phyloP scores from a whole-genome alignment of 2,113 vertebrate species.

The Poicephalus meyeri region DNA sequence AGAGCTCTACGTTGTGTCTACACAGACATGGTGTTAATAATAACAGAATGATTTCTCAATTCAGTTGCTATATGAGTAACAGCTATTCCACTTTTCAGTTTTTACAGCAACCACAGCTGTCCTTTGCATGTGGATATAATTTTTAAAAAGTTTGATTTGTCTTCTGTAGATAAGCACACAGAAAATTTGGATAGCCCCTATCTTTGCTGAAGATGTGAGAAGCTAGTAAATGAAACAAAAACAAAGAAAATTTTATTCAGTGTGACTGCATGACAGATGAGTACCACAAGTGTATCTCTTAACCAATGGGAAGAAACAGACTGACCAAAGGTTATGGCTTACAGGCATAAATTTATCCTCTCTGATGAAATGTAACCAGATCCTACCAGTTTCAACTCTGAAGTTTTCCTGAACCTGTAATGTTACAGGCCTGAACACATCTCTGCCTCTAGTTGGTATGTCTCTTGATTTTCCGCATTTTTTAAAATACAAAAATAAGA shows the following conservation, averaged over 20 bases:
- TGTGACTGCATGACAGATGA: constrained; percentile 24
- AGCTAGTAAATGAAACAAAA: neutral
- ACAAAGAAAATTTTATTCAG: constrained; percentile 5
- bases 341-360: constrained; percentile 70
- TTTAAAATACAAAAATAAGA: constrained; percentile 8
- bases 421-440: constrained; percentile 68
- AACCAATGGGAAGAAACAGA: constrained; percentile 48
- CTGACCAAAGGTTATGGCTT: constrained; percentile 63
- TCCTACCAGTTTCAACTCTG: constrained; percentile 71
- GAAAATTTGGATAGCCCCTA: neutral
- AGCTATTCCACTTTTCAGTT: neutral
- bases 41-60: neutral
- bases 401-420: constrained; percentile 71
- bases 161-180: neutral
- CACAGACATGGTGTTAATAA: neutral
- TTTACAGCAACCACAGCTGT: neutral
- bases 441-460: neutral
- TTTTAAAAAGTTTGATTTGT: neutral
- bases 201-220: neutral
- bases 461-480: constrained; percentile 32
- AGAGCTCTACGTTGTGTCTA: neutral
- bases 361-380: constrained; percentile 71
- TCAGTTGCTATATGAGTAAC: neutral
- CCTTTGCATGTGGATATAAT: neutral
- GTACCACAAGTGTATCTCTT: neutral